phyloP scores from a whole-genome alignment of 2,797 vertebrate species.

The Peromyscus eremicus region DNA sequence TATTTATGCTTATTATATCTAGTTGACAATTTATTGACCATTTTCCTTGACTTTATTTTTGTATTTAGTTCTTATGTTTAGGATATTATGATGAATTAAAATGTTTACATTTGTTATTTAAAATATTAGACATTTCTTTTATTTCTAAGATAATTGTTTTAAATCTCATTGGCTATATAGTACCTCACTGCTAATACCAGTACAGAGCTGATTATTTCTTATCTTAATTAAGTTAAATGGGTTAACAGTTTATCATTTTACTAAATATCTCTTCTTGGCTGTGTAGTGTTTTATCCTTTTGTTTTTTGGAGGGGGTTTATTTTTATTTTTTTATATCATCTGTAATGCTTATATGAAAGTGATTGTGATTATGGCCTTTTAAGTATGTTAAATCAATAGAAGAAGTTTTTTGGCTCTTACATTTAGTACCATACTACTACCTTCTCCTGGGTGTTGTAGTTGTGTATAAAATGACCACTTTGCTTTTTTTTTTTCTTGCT shows the following conservation, averaged over 20 bases:
- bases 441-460: background rate
- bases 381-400: background rate
- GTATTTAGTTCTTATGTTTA: conserved; percentile 43
- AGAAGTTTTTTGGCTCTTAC: background rate
- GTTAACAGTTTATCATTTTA: background rate
- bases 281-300: background rate
- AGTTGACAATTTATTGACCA: background rate
- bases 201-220: background rate
- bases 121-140: background rate
- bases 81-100: conserved; percentile 18
- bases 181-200: background rate
- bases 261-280: background rate
- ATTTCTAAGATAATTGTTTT: background rate
- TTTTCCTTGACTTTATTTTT: conserved; percentile 28
- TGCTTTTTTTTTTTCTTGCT: background rate
- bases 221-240: background rate
- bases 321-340: background rate
- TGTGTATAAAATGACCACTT: conserved; percentile 1
- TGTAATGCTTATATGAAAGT: background rate
- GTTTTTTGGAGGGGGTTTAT: background rate
- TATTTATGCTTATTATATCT: background rate
- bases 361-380: background rate
- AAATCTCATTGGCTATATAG: background rate
- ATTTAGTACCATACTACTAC: background rate
- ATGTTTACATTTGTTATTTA: conserved; percentile 26